phyloP scores from a whole-genome alignment of 2,113 vertebrate species.

The Balaeniceps rex region DNA sequence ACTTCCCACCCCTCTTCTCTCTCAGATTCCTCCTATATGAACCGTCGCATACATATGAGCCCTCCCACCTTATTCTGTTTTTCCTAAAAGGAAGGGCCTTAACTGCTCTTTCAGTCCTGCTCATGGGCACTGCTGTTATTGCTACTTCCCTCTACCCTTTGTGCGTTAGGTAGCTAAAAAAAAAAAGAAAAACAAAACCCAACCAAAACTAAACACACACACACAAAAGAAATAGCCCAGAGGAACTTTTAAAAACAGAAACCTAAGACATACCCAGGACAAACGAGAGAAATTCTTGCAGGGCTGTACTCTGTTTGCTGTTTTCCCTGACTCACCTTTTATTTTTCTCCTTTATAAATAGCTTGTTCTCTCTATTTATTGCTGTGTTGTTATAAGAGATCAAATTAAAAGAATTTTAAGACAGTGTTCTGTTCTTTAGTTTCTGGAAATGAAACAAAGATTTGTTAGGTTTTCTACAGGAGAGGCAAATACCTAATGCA shows the following conservation, averaged over 20 bases:
- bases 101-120: neutral
- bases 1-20: neutral
- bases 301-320: neutral
- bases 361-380: neutral
- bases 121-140: neutral
- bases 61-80: neutral
- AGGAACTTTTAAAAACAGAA: neutral
- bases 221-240: neutral
- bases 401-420: neutral
- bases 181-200: neutral
- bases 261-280: neutral
- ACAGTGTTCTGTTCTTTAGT: neutral
- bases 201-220: neutral
- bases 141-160: neutral
- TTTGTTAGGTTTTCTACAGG: neutral
- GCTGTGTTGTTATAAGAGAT: neutral
- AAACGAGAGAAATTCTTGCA: neutral
- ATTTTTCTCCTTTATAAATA: neutral
- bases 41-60: rapidly evolving
- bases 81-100: neutral
- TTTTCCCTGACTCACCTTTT: neutral
- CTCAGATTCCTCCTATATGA: neutral
- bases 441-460: slow-evolving; percentile 6
- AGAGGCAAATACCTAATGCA: neutral
- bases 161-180: neutral